These are phyloP conservation scores for Crocallis elinguaria DNA, from an alignment of 2,888 invertebrate genomes.

Conservation along the genomic window DNA sequence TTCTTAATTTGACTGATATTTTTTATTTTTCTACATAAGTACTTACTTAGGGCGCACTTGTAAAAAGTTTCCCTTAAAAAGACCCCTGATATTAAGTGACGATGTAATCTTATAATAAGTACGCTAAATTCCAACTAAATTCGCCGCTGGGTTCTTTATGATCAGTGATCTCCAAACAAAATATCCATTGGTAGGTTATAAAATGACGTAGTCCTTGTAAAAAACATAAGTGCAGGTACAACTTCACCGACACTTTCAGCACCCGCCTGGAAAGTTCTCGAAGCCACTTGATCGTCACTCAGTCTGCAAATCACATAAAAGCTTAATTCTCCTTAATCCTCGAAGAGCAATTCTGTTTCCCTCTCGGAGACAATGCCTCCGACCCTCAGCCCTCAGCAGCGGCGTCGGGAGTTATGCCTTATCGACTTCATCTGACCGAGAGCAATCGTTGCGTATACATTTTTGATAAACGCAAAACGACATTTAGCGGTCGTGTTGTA, in stretches of 20 bases:
- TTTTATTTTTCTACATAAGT: no score
- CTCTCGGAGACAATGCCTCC: conserved; percentile 30
- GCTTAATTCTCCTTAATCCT: conserved; percentile 39
- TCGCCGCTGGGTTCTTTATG: no score
- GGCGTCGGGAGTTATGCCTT: conserved; percentile 33
- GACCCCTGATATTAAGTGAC: no score
- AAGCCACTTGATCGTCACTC: conserved; percentile 49
- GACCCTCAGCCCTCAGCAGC: conserved; percentile 13
- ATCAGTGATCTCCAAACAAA: no score
- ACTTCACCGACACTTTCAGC: conserved; percentile 3
- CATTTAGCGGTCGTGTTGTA: conserved; percentile 44
- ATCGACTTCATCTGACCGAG: conserved; percentile 33
- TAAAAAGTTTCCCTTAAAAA: no score
- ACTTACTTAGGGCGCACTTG: no score
- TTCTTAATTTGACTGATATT: no score
- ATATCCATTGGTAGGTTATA: no score
- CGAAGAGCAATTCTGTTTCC: conserved; percentile 38
- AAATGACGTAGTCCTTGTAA: neutral
- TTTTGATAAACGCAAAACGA: conserved; percentile 60
- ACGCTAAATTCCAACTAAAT: no score
- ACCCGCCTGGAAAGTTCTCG: conserved; percentile 5
- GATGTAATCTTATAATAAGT: no score
- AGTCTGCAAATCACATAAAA: conserved; percentile 62
- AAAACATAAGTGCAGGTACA: neutral
- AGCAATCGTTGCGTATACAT: conserved; percentile 36